phyloP scores from a whole-genome alignment of 1,140 invertebrate genomes.

The Centruroides sculpturatus region DNA sequence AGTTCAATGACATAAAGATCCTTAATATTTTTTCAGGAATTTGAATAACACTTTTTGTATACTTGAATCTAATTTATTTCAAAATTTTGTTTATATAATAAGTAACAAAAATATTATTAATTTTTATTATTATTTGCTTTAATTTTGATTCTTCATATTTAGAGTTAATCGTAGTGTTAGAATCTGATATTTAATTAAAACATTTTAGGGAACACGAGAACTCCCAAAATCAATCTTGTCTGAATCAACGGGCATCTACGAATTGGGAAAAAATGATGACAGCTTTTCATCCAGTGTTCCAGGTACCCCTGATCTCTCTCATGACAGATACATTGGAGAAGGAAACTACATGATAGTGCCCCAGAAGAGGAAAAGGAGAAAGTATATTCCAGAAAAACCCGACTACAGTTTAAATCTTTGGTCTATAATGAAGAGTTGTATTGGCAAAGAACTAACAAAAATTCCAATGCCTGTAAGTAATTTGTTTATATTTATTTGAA shows the following conservation, averaged over 20 bases:
- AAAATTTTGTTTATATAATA: too few species aligned
- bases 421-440: constrained; percentile 99
- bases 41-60: too few species aligned
- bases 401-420: constrained; percentile 91
- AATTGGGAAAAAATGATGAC: neutral
- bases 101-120: too few species aligned
- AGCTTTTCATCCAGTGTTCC: neutral
- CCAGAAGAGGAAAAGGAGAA: constrained; percentile 38
- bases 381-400: constrained; percentile 77
- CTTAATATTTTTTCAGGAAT: too few species aligned
- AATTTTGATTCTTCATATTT: too few species aligned
- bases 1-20: too few species aligned
- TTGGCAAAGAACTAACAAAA: constrained; percentile 96
- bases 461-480: constrained; percentile 86
- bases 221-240: neutral
- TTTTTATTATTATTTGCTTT: too few species aligned
- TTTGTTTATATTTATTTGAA: neutral
- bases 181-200: too few species aligned
- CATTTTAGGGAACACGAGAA: neutral
- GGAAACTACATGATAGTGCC: neutral
- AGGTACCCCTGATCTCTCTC: neutral
- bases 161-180: too few species aligned
- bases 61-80: too few species aligned
- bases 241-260: neutral
- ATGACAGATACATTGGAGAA: neutral